Percentiles rank a stretch among this genome's conserved stretches.
Evolutionary conservation across 2,113 vertebrate species (phyloP).

Genomic region (Thomomys bottae): DNA sequence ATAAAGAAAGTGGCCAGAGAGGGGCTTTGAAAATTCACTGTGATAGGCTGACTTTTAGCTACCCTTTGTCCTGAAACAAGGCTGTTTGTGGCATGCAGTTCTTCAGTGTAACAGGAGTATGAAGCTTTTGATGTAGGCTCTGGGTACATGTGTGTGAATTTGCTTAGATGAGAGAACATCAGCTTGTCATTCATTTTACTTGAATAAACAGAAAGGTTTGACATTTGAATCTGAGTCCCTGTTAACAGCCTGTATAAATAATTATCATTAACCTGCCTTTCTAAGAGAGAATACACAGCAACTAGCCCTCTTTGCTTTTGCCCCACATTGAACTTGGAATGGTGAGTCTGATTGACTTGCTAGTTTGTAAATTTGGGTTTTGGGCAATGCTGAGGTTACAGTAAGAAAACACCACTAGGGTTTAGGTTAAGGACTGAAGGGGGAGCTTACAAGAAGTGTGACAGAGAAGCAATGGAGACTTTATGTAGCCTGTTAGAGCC

Average conservation of each 20-base stretch:
- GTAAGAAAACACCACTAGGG: neutral
- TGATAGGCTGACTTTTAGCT: neutral
- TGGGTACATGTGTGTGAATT: neutral
- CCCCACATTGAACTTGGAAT: neutral
- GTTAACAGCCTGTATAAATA: neutral
- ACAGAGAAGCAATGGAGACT: neutral
- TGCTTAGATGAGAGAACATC: neutral
- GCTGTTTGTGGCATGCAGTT: neutral
- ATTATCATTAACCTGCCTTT: neutral
- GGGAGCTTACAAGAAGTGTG: neutral
- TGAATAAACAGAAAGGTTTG: neutral
- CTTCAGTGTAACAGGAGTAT: neutral
- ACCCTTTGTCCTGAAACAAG: neutral
- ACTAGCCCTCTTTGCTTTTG: neutral
- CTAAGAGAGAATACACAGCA: neutral
- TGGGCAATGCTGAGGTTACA: neutral
- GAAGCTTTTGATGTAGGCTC: constrained; percentile 27
- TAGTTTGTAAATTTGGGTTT: neutral
- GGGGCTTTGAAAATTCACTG: neutral
- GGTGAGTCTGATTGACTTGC: neutral
- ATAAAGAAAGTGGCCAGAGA: neutral
- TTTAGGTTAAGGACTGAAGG: neutral
- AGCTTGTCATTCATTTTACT: neutral
- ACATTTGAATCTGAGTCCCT: constrained; percentile 41
- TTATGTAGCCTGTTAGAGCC: neutral